phyloP scores from a whole-genome alignment of 2,113 vertebrate species.

The Onychorhynchus coronatus region DNA sequence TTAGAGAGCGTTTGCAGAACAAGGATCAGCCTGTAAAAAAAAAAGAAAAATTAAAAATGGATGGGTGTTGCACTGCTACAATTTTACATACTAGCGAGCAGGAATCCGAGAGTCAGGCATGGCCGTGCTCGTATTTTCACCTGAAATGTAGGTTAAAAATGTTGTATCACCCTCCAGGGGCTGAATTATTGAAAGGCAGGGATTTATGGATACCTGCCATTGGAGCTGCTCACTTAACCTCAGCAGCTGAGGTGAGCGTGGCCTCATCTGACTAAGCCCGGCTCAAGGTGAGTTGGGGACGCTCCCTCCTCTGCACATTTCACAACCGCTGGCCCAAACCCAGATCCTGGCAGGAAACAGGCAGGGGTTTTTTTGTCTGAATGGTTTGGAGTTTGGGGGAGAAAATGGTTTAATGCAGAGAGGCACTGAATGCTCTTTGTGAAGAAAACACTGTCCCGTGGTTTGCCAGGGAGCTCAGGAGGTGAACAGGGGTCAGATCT shows the following conservation, averaged over 20 bases:
- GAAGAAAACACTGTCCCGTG: neutral
- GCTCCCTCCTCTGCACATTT: neutral
- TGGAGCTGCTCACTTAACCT: neutral
- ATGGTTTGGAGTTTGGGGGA: neutral
- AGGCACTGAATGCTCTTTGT: neutral
- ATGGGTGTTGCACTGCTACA: neutral
- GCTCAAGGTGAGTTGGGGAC: neutral
- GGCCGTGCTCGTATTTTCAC: neutral
- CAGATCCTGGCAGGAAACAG: neutral
- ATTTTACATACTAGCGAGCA: neutral
- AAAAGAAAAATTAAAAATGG: neutral
- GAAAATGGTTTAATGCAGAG: neutral
- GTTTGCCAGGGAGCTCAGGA: neutral
- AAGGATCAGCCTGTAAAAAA: neutral
- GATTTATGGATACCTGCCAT: neutral
- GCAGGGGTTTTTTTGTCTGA: neutral
- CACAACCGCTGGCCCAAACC: neutral
- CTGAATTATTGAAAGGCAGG: neutral
- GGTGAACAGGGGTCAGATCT: neutral
- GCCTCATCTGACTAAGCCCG: neutral
- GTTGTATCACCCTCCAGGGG: neutral
- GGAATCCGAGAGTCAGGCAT: neutral
- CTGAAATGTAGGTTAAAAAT: neutral
- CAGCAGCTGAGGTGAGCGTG: neutral
- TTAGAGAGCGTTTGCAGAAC: neutral